These are phyloP conservation scores for Australoheros facetus DNA, from an alignment of 2,797 vertebrate species.

Conservation along the genomic window DNA sequence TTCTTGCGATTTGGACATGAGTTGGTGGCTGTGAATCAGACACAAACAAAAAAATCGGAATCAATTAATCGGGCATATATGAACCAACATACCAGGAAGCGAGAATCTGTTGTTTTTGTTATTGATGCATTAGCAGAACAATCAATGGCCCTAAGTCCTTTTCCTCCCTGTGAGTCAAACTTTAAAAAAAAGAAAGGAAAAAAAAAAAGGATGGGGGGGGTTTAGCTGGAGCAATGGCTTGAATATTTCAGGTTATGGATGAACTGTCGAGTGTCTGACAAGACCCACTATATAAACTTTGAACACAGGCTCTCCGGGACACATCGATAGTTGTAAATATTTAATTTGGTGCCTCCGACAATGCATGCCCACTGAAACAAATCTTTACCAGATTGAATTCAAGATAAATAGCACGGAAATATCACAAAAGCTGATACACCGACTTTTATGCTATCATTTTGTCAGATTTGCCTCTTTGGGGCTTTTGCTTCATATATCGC, in stretches of 20 bases:
- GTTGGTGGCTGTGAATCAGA: constrained; percentile 60
- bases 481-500: constrained; percentile 18
- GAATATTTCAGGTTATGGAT: constrained; percentile 72
- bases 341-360: constrained; percentile 79
- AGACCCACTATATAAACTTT: constrained; percentile 74
- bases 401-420: constrained; percentile 75
- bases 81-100: background rate
- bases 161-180: constrained; percentile 14
- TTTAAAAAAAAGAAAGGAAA: constrained; percentile 2
- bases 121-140: constrained; percentile 16
- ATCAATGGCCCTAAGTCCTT: constrained; percentile 2
- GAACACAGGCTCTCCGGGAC: constrained; percentile 70
- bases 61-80: background rate
- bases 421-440: constrained; percentile 58
- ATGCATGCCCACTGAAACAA: constrained; percentile 74
- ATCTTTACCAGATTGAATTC: constrained; percentile 74
- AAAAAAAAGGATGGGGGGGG: background rate
- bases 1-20: constrained; percentile 45
- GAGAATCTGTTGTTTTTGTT: background rate
- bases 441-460: constrained; percentile 40
- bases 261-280: constrained; percentile 69
- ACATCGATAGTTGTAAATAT: constrained; percentile 80
- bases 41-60: constrained; percentile 10
- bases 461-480: constrained; percentile 34
- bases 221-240: constrained; percentile 30